phyloP scores from a whole-genome alignment of 2,888 invertebrate species.

The Phengaris alcon region DNA sequence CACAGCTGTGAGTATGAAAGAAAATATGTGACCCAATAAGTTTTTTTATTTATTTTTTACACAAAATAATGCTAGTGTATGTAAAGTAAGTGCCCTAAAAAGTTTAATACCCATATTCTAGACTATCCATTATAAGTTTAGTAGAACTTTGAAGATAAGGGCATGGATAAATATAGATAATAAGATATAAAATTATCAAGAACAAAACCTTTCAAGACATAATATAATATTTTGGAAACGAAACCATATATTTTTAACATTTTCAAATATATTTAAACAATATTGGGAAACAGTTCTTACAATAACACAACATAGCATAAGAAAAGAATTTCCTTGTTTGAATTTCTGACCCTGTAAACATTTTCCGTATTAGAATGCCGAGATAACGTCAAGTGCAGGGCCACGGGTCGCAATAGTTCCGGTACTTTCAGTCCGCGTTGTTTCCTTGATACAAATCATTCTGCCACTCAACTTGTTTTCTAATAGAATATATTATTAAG shows the following conservation, averaged over 20 bases:
- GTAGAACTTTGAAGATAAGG: too few relatives aligned
- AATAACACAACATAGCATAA: background rate
- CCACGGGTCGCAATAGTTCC: slow-evolving; percentile 44
- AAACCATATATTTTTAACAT: too few relatives aligned
- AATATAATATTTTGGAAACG: too few relatives aligned
- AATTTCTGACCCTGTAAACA: slow-evolving; percentile 13
- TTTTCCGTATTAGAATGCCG: slow-evolving; percentile 23
- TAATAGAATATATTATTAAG: slow-evolving; percentile 15
- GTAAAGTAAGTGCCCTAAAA: background rate
- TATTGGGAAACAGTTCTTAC: too few relatives aligned
- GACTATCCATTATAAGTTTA: too few relatives aligned
- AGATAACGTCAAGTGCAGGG: slow-evolving; percentile 25
- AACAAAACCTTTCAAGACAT: too few relatives aligned
- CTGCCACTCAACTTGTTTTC: slow-evolving; percentile 43
- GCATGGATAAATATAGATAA: too few relatives aligned
- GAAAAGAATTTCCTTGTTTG: background rate
- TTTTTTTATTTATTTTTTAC: background rate
- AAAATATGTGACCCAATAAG: background rate
- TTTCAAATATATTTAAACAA: too few relatives aligned
- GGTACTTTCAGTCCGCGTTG: slow-evolving; percentile 51
- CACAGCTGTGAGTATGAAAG: background rate
- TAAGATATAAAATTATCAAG: too few relatives aligned
- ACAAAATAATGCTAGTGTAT: background rate
- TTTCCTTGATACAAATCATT: slow-evolving; percentile 61
- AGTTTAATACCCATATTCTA: too few relatives aligned